These are phyloP conservation scores for Dryomyza anilis DNA, from an alignment of 2,888 invertebrate genomes.

Conservation along the genomic window DNA sequence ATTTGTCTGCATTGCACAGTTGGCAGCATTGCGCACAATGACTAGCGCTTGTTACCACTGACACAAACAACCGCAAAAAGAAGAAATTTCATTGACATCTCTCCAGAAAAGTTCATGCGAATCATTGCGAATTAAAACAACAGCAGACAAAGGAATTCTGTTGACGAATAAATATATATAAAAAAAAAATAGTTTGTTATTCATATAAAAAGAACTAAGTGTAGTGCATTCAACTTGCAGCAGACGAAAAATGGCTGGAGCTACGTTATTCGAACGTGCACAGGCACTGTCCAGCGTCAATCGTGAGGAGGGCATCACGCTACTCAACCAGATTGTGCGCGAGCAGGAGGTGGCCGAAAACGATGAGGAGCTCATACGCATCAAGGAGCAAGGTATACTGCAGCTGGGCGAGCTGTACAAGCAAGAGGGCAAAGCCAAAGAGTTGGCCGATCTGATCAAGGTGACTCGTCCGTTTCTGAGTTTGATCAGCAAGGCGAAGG, in stretches of 20 bases:
- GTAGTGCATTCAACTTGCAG: slow-evolving; percentile 34
- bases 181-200: too few relatives aligned
- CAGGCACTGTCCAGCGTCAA: slow-evolving; percentile 76
- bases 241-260: slow-evolving; percentile 76
- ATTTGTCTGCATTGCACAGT: slow-evolving; percentile 28
- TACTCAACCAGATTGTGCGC: slow-evolving; percentile 78
- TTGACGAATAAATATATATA: too few relatives aligned
- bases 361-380: slow-evolving; percentile 88
- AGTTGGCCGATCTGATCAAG: slow-evolving; percentile 89
- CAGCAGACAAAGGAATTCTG: slow-evolving; percentile 28
- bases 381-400: slow-evolving; percentile 92
- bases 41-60: slow-evolving; percentile 53
- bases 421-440: slow-evolving; percentile 91
- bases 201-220: too few relatives aligned
- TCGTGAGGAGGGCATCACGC: slow-evolving; percentile 76
- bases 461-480: slow-evolving; percentile 93
- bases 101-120: slow-evolving; percentile 36
- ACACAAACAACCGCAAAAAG: slow-evolving; percentile 39
- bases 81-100: slow-evolving; percentile 29
- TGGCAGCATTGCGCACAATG: slow-evolving; percentile 51
- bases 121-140: slow-evolving; percentile 35
- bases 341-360: slow-evolving; percentile 78
- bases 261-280: slow-evolving; percentile 86
- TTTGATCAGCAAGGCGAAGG: slow-evolving; percentile 97
- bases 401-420: slow-evolving; percentile 91